Evolutionary conservation across 2,113 vertebrate genomes (phyloP), one percentile per base, ranked within the genome.

Genomic region (Bubo bubo): DNA sequence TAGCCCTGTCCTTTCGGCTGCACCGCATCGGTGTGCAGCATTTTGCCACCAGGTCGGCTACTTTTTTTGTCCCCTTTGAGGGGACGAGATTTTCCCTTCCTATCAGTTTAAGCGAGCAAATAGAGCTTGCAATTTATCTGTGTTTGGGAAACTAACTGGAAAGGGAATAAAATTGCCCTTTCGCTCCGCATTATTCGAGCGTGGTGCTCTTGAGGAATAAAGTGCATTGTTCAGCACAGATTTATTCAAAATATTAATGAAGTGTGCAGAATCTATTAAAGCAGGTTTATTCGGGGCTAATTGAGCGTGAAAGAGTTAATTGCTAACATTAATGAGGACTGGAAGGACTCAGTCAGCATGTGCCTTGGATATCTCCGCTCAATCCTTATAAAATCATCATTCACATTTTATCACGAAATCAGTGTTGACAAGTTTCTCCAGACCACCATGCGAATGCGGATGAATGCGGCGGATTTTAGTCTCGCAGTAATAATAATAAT

Each of bases 221-320:
- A 95, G 50, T 12, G 39, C 71, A 77, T 63, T 86, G 68, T 79
- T 97, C 79, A 72, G 77, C 39, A 32, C 74, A 76, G 86, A 90
- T 93, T 94, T 80, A 60, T 34, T 86, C 88, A 24, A 83, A 94
- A 80, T 97, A 97, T 97, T 98, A 98, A 98, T 96, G 98, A 97
- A 97, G 95, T 97, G 97, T 96, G 96, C 85, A 95, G 83, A 98
- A 96, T 97, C 98, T 97, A 97, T 97, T 97, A 97, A 97, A 97
- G 96, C 41, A 60, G 92, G 97, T 97, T 98, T 98, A 95, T 97
- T 97, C 87, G 77, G 84, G 71, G 75, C 97, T 98, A 98, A 98
- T 97, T 95, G 98, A 98, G 98, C 98, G 95, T 96, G 97, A 97
- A 98, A 92, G 88, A 98, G 95, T 98, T 98, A 98, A 98, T 97